Conservation (phyloP, 2,113 vertebrate species). For the Paradoxurus hermaphroditus region DNA sequence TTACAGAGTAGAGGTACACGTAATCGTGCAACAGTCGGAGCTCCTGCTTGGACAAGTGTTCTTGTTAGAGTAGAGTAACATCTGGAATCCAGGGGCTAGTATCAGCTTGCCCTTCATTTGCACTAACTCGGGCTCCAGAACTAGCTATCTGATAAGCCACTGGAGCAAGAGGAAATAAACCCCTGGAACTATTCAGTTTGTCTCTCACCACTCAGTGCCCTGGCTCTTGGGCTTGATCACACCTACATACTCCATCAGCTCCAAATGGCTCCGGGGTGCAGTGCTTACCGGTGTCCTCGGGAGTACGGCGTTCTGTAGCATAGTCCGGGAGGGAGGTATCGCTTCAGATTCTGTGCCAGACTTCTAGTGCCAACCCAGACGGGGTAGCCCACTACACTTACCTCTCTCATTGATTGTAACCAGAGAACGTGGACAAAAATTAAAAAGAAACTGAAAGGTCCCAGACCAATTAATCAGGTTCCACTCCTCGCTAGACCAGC, state of each 20-base stretch:
- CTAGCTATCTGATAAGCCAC: neutral
- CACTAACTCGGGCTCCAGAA: neutral
- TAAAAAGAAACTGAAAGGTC: too few species aligned
- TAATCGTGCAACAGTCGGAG: neutral
- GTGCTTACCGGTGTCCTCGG: neutral
- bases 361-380: neutral
- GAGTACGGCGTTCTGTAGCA: neutral
- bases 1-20: neutral
- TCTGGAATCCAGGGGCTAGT: neutral
- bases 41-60: neutral
- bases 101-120: neutral
- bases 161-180: neutral
- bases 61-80: neutral
- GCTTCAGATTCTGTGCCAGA: neutral
- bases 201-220: neutral
- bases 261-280: neutral
- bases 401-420: neutral
- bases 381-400: neutral
- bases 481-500: too few species aligned
- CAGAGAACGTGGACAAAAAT: neutral
- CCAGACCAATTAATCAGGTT: too few species aligned
- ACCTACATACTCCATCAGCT: neutral
- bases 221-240: neutral
- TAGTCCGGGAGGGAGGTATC: neutral
- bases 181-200: neutral